Percentiles rank a stretch among this genome's conserved stretches.
phyloP scores from a whole-genome alignment of 2,888 invertebrate genomes.

The Ferdinandea cuprea region DNA sequence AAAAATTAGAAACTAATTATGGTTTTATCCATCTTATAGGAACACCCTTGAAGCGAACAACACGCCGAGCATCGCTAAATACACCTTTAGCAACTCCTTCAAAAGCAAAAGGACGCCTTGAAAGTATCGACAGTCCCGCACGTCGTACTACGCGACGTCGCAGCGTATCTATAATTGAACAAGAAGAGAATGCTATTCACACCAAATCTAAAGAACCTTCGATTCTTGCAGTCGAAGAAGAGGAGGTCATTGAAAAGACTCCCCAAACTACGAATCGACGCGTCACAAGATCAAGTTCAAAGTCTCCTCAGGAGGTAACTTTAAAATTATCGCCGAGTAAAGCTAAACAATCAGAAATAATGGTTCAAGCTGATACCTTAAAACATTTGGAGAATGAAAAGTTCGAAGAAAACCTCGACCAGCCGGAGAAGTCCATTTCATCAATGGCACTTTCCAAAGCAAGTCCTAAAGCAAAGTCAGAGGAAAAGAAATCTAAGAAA shows the following conservation, averaged over 20 bases:
- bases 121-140: constrained; percentile 70
- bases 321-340: background rate
- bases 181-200: constrained; percentile 65
- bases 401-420: constrained; percentile 10
- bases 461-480: background rate
- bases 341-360: constrained; percentile 32
- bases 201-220: constrained; percentile 51
- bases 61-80: constrained; percentile 77
- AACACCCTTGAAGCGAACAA: constrained; percentile 76
- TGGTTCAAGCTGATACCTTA: constrained; percentile 20
- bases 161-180: constrained; percentile 70
- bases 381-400: constrained; percentile 11
- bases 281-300: constrained; percentile 74
- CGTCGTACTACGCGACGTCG: constrained; percentile 70
- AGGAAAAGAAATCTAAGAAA: background rate
- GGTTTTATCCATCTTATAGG: constrained; percentile 47
- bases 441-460: no score
- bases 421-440: background rate
- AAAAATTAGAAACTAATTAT: no score
- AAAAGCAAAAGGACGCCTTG: constrained; percentile 67
- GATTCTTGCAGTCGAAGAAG: constrained; percentile 65
- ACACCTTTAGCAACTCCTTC: constrained; percentile 65
- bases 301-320: constrained; percentile 69
- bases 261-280: constrained; percentile 20
- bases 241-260: constrained; percentile 54